Evolutionary conservation across 2,888 invertebrate species (phyloP).

Genomic region (Drosophila diplacantha): DNA sequence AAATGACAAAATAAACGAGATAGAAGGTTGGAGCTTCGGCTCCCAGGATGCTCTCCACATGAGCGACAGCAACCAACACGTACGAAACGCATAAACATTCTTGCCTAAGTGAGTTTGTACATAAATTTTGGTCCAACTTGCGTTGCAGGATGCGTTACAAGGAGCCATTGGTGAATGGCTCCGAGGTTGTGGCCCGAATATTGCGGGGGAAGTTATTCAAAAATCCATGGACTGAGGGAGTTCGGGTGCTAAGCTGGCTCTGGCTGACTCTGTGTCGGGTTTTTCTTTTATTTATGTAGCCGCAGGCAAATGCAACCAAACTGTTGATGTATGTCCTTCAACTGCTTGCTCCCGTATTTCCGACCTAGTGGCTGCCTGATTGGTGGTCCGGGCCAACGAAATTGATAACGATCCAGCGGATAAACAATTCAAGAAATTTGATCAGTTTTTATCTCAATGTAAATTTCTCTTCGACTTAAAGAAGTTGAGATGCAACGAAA

Average conservation of each 20-base stretch:
- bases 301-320: slow-evolving; percentile 27
- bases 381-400: not conserved
- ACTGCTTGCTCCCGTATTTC: not conserved
- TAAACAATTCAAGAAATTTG: not conserved
- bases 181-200: not conserved
- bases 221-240: slow-evolving; percentile 33
- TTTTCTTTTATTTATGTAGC: slow-evolving; percentile 42
- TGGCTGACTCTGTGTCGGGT: slow-evolving; percentile 32
- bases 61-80: slow-evolving; percentile 70
- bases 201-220: slow-evolving; percentile 35
- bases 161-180: slow-evolving; percentile 14
- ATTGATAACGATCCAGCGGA: not conserved
- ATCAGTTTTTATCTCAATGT: no score
- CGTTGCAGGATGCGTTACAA: slow-evolving; percentile 54
- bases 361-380: not conserved
- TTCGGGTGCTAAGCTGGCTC: slow-evolving; percentile 24
- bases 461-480: not conserved
- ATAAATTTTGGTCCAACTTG: slow-evolving; percentile 72
- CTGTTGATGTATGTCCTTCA: slow-evolving; percentile 10
- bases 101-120: slow-evolving; percentile 75
- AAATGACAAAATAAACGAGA: slow-evolving; percentile 65
- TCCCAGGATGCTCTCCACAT: slow-evolving; percentile 42
- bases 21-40: slow-evolving; percentile 2
- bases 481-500: no score
- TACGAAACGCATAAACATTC: slow-evolving; percentile 76